phyloP scores from a whole-genome alignment of 2,797 vertebrate genomes.

The Leucoraja ocellata region DNA sequence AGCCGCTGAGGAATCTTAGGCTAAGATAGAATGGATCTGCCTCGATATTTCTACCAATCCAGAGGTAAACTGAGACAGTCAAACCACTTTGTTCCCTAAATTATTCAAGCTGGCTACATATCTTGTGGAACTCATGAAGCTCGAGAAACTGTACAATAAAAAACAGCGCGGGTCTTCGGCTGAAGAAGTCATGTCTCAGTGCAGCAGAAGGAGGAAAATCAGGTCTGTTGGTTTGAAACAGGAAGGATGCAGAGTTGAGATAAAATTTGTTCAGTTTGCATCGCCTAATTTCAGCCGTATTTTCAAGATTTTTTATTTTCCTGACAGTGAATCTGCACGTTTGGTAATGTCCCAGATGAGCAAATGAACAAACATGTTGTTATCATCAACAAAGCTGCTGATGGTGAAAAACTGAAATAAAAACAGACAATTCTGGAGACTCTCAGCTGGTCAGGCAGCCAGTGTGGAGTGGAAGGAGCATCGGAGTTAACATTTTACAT shows the following conservation, averaged over 20 bases:
- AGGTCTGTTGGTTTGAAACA: not conserved
- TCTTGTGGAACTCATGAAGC: slow-evolving; percentile 19
- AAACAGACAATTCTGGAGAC: too few species aligned
- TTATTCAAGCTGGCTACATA: slow-evolving; percentile 21
- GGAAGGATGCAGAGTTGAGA: not conserved
- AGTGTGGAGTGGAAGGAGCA: too few species aligned
- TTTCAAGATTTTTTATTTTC: not conserved
- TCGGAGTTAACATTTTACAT: too few species aligned
- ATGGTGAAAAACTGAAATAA: too few species aligned
- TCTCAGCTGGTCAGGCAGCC: too few species aligned
- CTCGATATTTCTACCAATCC: slow-evolving; percentile 32
- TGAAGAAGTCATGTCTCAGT: not conserved
- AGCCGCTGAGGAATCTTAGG: slow-evolving; percentile 24
- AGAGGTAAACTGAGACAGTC: slow-evolving; percentile 11
- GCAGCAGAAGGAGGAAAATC: not conserved
- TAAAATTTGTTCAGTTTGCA: not conserved
- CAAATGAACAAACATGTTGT: not conserved
- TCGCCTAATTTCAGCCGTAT: not conserved
- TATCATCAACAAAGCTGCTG: too few species aligned
- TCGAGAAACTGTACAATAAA: not conserved
- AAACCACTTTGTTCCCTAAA: slow-evolving; percentile 34
- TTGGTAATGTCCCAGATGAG: not conserved
- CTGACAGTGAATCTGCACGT: not conserved
- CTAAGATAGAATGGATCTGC: slow-evolving; percentile 34
- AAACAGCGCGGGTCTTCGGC: not conserved